A percentile compares a stretch with the other conserved stretches of the same genome.
phyloP scores from a whole-genome alignment of 2,113 vertebrate genomes.

The Sphyrna mokarran region DNA sequence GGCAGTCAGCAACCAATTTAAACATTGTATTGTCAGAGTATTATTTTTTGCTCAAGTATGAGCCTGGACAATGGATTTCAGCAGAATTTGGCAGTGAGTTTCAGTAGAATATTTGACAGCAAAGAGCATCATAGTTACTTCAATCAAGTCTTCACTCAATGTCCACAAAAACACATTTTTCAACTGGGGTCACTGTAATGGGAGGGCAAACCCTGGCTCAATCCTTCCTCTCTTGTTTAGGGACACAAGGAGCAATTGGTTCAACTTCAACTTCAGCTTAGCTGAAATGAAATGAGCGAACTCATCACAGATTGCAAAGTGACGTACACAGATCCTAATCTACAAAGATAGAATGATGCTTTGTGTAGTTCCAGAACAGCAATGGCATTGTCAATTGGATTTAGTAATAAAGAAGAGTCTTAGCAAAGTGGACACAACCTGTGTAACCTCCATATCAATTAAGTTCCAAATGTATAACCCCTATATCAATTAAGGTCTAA shows the following conservation, averaged over 20 bases:
- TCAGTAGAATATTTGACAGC: background rate
- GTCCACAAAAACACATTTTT: background rate
- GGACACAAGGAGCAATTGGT: background rate
- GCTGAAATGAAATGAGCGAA: background rate
- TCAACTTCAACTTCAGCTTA: background rate
- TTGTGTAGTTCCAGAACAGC: background rate
- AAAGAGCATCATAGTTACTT: background rate
- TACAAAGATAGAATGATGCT: background rate
- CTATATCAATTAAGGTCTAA: background rate
- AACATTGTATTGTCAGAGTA: background rate
- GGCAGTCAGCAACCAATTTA: background rate
- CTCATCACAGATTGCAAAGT: background rate
- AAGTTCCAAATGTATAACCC: background rate
- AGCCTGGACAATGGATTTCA: background rate
- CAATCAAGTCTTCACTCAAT: no score
- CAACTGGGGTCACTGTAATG: background rate
- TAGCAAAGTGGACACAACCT: background rate
- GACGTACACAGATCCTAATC: background rate
- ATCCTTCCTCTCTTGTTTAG: background rate
- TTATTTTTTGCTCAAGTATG: background rate
- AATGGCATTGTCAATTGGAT: background rate
- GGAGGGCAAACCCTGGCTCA: background rate
- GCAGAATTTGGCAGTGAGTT: background rate
- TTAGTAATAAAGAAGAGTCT: slow-evolving; percentile 8
- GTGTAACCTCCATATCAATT: background rate